Percentiles rank a stretch among this genome's conserved stretches.
These are phyloP conservation scores for Pachydiplax longipennis DNA, from an alignment of 2,888 invertebrate species.

Conservation along the genomic window DNA sequence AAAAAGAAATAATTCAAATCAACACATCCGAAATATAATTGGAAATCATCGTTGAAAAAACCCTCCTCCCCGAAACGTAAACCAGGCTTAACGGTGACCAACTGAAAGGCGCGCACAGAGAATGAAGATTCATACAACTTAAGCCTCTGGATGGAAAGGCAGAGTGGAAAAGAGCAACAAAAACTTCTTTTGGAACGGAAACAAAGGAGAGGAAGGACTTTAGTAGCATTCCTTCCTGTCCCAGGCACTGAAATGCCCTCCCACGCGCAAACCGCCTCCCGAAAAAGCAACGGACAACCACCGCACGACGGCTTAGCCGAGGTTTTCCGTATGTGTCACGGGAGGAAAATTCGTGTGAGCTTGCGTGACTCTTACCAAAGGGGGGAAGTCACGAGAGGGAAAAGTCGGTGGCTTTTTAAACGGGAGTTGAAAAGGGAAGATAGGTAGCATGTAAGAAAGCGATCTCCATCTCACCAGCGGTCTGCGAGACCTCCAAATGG, in stretches of 20 bases:
- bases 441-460: not conserved
- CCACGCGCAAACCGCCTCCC: not conserved
- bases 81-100: no score
- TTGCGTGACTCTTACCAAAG: not conserved
- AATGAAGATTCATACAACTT: no score
- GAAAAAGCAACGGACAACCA: not conserved
- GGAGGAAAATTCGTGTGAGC: not conserved
- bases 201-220: not conserved
- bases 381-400: not conserved
- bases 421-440: not conserved
- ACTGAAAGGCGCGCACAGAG: no score
- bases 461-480: no score
- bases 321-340: not conserved
- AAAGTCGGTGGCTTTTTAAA: not conserved
- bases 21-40: no score
- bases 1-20: no score
- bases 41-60: no score
- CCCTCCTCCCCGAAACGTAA: no score
- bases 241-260: not conserved
- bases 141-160: no score
- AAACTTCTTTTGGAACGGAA: not conserved
- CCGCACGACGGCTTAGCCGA: not conserved
- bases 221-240: not conserved
- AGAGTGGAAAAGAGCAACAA: not conserved
- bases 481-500: no score